Evolutionary conservation across 2,797 vertebrate species (phyloP).

Genomic region (Avahi laniger): DNA sequence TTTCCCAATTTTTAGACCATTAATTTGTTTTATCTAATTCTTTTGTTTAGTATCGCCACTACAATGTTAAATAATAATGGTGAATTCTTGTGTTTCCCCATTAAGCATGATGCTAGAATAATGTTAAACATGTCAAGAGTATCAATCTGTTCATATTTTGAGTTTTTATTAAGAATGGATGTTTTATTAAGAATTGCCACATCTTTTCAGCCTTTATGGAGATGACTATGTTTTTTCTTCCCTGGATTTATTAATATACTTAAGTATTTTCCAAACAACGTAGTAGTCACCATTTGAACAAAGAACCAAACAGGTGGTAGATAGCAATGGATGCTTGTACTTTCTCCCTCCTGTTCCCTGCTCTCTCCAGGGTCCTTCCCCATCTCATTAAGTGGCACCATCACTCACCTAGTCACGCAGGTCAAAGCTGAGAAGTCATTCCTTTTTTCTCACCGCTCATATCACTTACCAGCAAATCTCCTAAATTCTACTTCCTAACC

Average conservation of each 20-base stretch:
- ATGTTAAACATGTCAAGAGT: neutral
- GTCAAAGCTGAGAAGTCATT: neutral
- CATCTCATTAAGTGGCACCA: neutral
- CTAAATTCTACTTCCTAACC: neutral
- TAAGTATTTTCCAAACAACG: neutral
- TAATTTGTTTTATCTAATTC: neutral
- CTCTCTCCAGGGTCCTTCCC: neutral
- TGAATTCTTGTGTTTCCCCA: conserved; percentile 11
- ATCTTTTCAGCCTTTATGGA: neutral
- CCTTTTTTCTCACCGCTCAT: neutral
- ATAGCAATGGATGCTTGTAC: neutral
- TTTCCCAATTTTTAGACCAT: neutral
- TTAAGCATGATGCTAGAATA: conserved; percentile 1
- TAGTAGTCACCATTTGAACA: neutral
- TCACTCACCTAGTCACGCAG: neutral
- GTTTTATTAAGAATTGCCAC: neutral
- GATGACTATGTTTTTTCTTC: neutral
- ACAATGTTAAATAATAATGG: conserved; percentile 17
- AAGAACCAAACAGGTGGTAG: neutral
- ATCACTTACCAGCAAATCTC: neutral
- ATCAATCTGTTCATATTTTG: neutral
- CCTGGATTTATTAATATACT: neutral
- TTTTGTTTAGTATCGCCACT: neutral
- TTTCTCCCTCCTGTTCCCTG: neutral
- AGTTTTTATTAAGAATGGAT: conserved; percentile 8